Evolutionary conservation across 2,113 vertebrate genomes (phyloP), one percentile per base, ranked within the genome.

Genomic region (Octodon degus): DNA sequence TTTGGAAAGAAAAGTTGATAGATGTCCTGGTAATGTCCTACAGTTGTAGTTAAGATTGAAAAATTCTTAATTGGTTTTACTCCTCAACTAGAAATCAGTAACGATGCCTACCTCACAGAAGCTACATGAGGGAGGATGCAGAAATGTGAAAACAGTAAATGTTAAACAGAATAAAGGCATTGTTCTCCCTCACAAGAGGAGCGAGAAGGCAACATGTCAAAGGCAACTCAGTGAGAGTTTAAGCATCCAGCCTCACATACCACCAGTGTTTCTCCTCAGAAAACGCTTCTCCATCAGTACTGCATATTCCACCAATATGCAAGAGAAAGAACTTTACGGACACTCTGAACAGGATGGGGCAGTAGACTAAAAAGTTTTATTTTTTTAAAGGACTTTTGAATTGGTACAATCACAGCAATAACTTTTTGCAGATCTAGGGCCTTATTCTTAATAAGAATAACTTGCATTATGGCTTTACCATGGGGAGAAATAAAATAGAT

Each of bases 381-480:
- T 79, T 25, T 25, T 53, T 79, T 13, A 47, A 58, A 72, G 90
- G 90, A 63, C 7, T 83, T 89, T 83, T n/a, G 55, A 43, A 76
- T 76, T 89, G 43, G n/a, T 80, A 86, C 62, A 58, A 72, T 43
- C 79, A 77, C 24, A 86, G 10, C 24, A 67, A 47, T 25, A 82
- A 91, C 89, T 27, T 62, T 93, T 86, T 86, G 80, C 70, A 92
- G 32, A 30, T 68, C 74, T 32, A 47, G 80, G 86, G n/a, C 74
- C 93, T 40, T 53, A 93, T 72, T 62, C 85, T 74, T 92, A 92
- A 82, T 27, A 88, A 86, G 70, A 87, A 67, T n/a, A 84, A 80
- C 19, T n/a, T 60, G 77, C 60, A 63, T 80, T 92, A 34, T 11
- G 62, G 92, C 90, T 80, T 90, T 83, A 62, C 85, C 63, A 40